phyloP scores from a whole-genome alignment of 1,140 invertebrate species.

The Diorhabda elongata region DNA sequence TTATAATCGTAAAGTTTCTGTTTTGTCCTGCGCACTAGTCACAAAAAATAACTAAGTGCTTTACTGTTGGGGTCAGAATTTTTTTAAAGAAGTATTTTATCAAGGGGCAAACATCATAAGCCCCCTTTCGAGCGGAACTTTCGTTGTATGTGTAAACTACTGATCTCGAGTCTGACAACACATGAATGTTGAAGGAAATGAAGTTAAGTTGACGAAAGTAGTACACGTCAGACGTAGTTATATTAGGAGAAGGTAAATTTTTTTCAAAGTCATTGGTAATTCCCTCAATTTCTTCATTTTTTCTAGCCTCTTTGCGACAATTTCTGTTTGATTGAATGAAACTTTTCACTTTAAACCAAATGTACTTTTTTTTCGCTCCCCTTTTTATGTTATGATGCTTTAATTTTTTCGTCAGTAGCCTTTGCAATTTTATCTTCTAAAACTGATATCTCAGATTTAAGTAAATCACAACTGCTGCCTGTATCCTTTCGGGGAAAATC shows the following conservation, averaged over 20 bases:
- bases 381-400: neutral
- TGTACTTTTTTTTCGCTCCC: neutral
- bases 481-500: conserved; percentile 4
- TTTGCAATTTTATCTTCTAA: neutral
- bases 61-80: neutral
- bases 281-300: neutral
- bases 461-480: neutral
- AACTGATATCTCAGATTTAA: conserved; percentile 3
- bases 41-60: neutral
- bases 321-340: neutral
- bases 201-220: neutral
- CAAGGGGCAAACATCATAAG: neutral
- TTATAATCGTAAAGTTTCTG: neutral
- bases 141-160: neutral
- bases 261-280: too few species aligned
- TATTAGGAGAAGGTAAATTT: too few species aligned
- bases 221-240: conserved; percentile 4
- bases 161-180: conserved; percentile 9
- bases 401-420: neutral
- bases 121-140: too few species aligned
- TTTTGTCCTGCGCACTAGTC: conserved; percentile 3
- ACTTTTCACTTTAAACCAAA: too few species aligned
- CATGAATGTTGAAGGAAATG: neutral
- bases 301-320: neutral
- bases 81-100: conserved; percentile 1